Conservation (phyloP, 2,113 vertebrate species). For the Neotoma lepida region DNA sequence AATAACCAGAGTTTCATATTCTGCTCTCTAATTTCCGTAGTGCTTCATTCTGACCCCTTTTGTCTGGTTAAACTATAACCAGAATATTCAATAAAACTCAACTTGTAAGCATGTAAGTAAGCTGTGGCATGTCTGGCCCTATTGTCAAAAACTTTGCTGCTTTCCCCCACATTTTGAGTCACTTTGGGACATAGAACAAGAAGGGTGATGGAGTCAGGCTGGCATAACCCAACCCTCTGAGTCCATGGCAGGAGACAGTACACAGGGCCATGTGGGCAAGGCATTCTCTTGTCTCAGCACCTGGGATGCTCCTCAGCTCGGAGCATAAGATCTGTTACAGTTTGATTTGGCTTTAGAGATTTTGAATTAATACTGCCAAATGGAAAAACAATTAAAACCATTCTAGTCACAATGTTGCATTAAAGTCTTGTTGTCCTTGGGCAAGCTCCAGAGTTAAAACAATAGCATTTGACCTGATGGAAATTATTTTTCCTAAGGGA, state of each 20-base stretch:
- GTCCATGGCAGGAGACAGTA: background rate
- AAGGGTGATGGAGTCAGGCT: background rate
- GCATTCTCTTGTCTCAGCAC: background rate
- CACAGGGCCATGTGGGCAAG: background rate
- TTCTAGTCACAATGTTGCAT: slow-evolving; percentile 85
- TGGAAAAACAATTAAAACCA: slow-evolving; percentile 37
- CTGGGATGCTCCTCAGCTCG: background rate
- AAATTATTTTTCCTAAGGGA: slow-evolving; percentile 52
- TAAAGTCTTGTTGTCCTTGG: slow-evolving; percentile 88
- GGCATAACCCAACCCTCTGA: background rate
- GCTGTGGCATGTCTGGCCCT: background rate
- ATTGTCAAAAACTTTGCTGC: background rate
- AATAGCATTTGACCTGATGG: slow-evolving; percentile 86
- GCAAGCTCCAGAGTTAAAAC: slow-evolving; percentile 85
- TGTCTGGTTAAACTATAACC: slow-evolving; percentile 11
- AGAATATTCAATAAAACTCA: slow-evolving; percentile 18
- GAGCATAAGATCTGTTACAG: slow-evolving; percentile 54
- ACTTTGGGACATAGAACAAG: slow-evolving; percentile 30
- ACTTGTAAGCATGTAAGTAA: background rate
- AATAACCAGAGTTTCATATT: background rate
- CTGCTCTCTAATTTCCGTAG: background rate
- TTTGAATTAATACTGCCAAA: slow-evolving; percentile 60
- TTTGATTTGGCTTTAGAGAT: slow-evolving; percentile 71
- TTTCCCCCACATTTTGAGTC: background rate
- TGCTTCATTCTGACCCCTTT: background rate